A percentile compares a stretch with the other conserved stretches of the same genome.
phyloP scores from a whole-genome alignment of 2,113 vertebrate species.

The Grus americana region DNA sequence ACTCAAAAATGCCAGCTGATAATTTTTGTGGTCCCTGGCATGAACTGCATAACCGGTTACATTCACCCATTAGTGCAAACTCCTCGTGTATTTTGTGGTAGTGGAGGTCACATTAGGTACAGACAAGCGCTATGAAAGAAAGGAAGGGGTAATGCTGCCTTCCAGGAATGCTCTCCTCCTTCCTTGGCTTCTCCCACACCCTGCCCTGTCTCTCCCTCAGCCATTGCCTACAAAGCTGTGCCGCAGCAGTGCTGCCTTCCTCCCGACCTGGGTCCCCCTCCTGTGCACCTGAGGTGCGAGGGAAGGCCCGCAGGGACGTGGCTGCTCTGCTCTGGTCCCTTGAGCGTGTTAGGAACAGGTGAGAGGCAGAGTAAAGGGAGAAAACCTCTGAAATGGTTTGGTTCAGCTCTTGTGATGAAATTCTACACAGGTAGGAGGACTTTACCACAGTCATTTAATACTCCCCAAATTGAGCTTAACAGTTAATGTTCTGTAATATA shows the following conservation, averaged over 20 bases:
- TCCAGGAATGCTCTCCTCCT: background rate
- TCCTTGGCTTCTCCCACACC: background rate
- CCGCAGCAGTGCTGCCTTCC: background rate
- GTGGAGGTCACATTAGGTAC: background rate
- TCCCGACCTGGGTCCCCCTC: fast-evolving
- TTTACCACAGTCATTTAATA: background rate
- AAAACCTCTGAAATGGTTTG: background rate
- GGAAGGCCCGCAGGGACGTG: fast-evolving
- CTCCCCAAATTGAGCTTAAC: background rate
- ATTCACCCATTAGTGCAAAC: background rate
- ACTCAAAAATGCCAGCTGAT: background rate
- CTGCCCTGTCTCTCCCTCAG: background rate
- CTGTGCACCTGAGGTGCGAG: background rate
- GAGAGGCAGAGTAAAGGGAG: background rate
- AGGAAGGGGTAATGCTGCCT: background rate
- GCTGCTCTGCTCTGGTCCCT: background rate
- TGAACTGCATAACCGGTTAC: background rate
- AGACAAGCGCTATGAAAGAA: background rate
- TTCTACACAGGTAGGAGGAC: background rate
- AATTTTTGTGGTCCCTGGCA: background rate
- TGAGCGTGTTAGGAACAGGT: background rate
- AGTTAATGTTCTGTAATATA: background rate
- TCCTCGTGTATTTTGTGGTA: background rate
- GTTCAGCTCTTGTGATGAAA: background rate
- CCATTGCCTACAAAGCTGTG: background rate